Evolutionary conservation across 2,113 vertebrate genomes (phyloP).

Genomic region (Myxocyprinus asiaticus): DNA sequence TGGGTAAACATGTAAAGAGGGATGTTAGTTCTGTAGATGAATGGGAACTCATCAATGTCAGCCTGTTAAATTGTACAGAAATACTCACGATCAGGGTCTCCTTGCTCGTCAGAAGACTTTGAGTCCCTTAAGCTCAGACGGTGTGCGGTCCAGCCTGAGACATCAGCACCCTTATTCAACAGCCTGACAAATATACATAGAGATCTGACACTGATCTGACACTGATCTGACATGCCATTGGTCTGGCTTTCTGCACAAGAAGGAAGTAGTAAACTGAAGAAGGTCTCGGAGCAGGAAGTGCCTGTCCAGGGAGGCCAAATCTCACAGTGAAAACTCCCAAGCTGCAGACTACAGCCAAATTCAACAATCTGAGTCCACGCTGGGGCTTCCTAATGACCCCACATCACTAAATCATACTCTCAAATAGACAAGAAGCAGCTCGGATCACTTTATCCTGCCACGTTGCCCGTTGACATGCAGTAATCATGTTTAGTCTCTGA

Average conservation of each 20-base stretch:
- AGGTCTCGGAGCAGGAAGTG: constrained; percentile 72
- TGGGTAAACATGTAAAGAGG: no score
- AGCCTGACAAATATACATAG: constrained; percentile 68
- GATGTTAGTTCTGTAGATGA: no score
- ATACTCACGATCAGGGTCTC: background rate
- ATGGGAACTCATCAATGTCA: no score
- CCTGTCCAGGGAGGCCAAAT: constrained; percentile 69
- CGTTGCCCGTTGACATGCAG: background rate
- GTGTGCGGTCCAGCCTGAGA: constrained; percentile 27
- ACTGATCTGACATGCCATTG: constrained; percentile 47
- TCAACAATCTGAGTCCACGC: constrained; percentile 40
- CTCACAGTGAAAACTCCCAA: constrained; percentile 70
- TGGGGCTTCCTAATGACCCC: constrained; percentile 26
- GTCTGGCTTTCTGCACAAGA: constrained; percentile 75
- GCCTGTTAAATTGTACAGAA: background rate
- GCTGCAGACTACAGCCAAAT: constrained; percentile 41
- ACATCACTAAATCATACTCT: constrained; percentile 24
- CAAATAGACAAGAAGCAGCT: constrained; percentile 19
- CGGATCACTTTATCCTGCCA: background rate
- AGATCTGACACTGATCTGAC: constrained; percentile 27
- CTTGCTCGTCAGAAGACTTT: background rate
- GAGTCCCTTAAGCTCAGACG: background rate
- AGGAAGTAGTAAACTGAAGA: constrained; percentile 79
- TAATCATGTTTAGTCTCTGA: no score
- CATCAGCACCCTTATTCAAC: constrained; percentile 75